Percentiles rank a stretch among this genome's conserved stretches.
These are phyloP conservation scores for Torymus auratus DNA, from an alignment of 2,888 invertebrate genomes.

Conservation along the genomic window DNA sequence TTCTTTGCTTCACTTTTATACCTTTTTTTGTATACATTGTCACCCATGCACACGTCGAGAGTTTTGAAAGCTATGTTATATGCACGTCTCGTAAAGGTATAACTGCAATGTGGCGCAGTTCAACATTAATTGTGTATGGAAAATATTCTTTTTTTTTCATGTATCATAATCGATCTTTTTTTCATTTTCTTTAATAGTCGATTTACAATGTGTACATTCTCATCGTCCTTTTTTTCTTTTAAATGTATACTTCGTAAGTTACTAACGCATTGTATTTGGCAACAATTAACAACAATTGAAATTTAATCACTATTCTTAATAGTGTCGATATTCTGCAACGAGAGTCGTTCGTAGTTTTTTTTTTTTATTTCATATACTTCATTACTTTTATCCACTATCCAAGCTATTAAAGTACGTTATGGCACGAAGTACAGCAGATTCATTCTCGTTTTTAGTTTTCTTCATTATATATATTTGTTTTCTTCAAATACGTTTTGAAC, in stretches of 20 bases:
- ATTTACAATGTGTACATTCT: slow-evolving; percentile 43
- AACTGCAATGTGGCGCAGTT: slow-evolving; percentile 30
- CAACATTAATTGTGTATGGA: slow-evolving; percentile 38
- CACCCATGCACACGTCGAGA: neutral
- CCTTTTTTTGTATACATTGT: slow-evolving; percentile 49
- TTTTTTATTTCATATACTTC: slow-evolving; percentile 38
- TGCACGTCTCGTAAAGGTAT: slow-evolving; percentile 8
- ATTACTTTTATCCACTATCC: slow-evolving; percentile 7
- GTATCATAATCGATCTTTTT: slow-evolving; percentile 24
- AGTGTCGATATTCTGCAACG: slow-evolving; percentile 53
- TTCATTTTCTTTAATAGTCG: slow-evolving; percentile 51
- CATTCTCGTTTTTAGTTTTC: slow-evolving; percentile 8
- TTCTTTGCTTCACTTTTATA: slow-evolving; percentile 5
- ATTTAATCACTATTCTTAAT: slow-evolving; percentile 58
- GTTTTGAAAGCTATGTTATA: neutral
- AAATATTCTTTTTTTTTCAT: slow-evolving; percentile 44
- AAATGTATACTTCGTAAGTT: slow-evolving; percentile 42
- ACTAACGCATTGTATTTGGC: slow-evolving; percentile 70
- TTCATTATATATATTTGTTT: no score
- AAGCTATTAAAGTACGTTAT: slow-evolving; percentile 45
- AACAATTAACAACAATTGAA: slow-evolving; percentile 76
- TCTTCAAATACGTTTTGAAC: slow-evolving; percentile 24
- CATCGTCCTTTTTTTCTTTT: neutral
- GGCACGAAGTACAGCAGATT: slow-evolving; percentile 52
- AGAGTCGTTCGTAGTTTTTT: slow-evolving; percentile 36